Evolutionary conservation across 1,140 invertebrate species (phyloP).

Genomic region (Drosophila rufa): DNA sequence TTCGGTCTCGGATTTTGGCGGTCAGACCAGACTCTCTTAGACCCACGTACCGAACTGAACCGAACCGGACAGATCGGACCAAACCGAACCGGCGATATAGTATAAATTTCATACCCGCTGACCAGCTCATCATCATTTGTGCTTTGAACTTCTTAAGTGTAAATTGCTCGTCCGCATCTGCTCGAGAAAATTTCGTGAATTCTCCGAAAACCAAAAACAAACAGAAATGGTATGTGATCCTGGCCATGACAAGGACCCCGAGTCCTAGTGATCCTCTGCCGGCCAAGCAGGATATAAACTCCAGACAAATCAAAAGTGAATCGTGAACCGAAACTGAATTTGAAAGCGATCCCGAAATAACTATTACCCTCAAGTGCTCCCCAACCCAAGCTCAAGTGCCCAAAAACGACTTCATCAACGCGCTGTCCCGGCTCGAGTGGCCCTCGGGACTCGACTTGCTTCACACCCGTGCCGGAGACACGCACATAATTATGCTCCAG

Average conservation of each 20-base stretch:
- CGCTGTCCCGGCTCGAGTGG: slow-evolving; percentile 56
- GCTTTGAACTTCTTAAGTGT: slow-evolving; percentile 84
- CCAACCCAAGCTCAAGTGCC: slow-evolving; percentile 36
- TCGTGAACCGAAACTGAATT: slow-evolving; percentile 6
- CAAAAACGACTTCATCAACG: slow-evolving; percentile 46
- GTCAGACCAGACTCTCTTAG: slow-evolving; percentile 69
- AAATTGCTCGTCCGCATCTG: slow-evolving; percentile 77
- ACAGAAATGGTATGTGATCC: slow-evolving; percentile 74
- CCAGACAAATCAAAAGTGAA: slow-evolving; percentile 14
- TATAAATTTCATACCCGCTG: slow-evolving; percentile 82
- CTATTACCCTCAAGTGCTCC: slow-evolving; percentile 21
- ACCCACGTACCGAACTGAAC: slow-evolving; percentile 65
- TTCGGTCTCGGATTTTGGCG: slow-evolving; percentile 61
- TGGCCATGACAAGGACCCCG: slow-evolving; percentile 31
- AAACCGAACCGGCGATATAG: slow-evolving; percentile 69
- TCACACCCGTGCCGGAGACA: slow-evolving; percentile 37
- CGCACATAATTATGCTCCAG: slow-evolving; percentile 42
- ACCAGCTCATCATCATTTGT: slow-evolving; percentile 84
- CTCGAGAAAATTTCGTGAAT: slow-evolving; percentile 71
- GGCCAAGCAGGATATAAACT: slow-evolving; percentile 31
- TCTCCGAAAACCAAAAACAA: slow-evolving; percentile 24
- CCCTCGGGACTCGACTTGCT: slow-evolving; percentile 33
- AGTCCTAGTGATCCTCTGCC: slow-evolving; percentile 24
- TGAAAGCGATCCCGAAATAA: slow-evolving; percentile 30
- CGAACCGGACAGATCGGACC: slow-evolving; percentile 48